These are phyloP conservation scores for Cheilosia urbana DNA, from an alignment of 2,888 invertebrate species.

Conservation along the genomic window DNA sequence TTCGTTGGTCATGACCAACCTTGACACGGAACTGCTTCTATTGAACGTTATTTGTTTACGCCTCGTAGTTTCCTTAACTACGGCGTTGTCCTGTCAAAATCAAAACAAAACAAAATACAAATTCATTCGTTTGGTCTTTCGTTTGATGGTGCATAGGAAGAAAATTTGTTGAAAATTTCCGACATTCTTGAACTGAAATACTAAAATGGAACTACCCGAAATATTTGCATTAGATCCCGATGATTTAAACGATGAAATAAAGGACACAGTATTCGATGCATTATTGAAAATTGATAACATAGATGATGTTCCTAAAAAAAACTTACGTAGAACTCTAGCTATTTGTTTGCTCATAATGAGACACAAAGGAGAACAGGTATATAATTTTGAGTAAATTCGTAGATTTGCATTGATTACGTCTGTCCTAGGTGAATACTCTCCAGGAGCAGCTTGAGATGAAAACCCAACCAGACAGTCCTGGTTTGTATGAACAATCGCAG, in stretches of 20 bases:
- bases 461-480: constrained; percentile 73
- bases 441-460: constrained; percentile 76
- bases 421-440: constrained; percentile 64
- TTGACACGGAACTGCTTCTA: constrained; percentile 15
- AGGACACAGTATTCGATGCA: constrained; percentile 81
- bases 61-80: constrained; percentile 43
- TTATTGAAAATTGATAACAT: constrained; percentile 78
- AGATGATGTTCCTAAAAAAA: constrained; percentile 81
- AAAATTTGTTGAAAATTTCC: background rate
- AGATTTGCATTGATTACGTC: background rate
- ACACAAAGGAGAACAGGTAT: constrained; percentile 81
- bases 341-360: constrained; percentile 80
- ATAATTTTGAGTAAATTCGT: background rate
- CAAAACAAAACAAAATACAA: constrained; percentile 46
- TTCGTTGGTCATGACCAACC: constrained; percentile 35
- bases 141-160: background rate
- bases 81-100: constrained; percentile 54
- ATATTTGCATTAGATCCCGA: constrained; percentile 56
- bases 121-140: background rate
- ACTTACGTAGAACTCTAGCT: constrained; percentile 81
- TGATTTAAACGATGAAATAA: constrained; percentile 61
- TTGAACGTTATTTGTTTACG: constrained; percentile 44
- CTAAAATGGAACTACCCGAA: constrained; percentile 59
- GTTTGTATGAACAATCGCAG: constrained; percentile 49
- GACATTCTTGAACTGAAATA: background rate